Evolutionary conservation across 2,113 vertebrate genomes (phyloP).

Genomic region (Numida meleagris): DNA sequence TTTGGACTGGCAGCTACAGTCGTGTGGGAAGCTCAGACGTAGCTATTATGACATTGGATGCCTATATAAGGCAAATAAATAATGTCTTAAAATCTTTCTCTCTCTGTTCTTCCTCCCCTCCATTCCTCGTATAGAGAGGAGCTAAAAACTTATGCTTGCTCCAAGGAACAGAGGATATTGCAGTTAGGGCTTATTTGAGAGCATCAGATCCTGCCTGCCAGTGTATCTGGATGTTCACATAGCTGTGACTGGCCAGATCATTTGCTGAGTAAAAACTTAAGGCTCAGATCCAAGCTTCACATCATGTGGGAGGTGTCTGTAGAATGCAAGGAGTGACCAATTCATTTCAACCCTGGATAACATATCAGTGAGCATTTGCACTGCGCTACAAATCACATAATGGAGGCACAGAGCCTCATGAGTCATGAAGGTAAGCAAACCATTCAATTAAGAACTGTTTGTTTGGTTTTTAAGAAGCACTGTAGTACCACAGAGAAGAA

Average conservation of each 20-base stretch:
- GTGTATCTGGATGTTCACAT: neutral
- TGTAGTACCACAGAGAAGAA: neutral
- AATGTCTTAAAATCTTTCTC: neutral
- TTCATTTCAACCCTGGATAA: neutral
- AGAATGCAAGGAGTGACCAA: neutral
- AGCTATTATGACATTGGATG: fast-evolving
- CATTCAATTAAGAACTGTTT: neutral
- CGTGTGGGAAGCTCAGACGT: neutral
- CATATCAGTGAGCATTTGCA: neutral
- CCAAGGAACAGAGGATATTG: neutral
- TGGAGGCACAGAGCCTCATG: neutral
- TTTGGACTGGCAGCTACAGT: neutral
- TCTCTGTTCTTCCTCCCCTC: neutral
- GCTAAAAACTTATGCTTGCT: neutral
- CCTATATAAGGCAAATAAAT: neutral
- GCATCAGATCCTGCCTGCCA: neutral
- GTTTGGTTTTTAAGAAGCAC: neutral
- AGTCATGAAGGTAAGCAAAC: neutral
- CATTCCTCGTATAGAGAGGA: neutral
- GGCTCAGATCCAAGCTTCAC: neutral
- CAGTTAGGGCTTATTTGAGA: neutral
- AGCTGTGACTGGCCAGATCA: neutral
- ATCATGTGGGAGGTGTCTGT: neutral
- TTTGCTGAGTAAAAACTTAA: neutral
- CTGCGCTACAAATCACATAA: neutral